Evolutionary conservation across 2,888 invertebrate genomes (phyloP).

Genomic region (Erebia epiphron): DNA sequence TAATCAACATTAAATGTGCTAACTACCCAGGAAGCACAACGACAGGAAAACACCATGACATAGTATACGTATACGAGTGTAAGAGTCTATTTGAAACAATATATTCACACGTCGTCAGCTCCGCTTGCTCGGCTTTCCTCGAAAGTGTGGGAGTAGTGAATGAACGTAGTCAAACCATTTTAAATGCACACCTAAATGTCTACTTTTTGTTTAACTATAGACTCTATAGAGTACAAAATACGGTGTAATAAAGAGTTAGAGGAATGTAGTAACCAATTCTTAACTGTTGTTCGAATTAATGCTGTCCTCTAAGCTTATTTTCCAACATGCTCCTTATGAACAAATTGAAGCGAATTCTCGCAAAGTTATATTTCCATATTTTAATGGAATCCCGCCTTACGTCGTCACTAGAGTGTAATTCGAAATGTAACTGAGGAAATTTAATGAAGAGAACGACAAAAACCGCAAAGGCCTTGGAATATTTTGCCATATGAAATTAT

Average conservation of each 20-base stretch:
- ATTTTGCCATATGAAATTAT: background rate
- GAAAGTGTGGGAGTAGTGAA: constrained; percentile 17
- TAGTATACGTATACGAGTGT: constrained; percentile 15
- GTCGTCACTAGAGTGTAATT: constrained; percentile 6
- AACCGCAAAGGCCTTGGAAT: constrained; percentile 15
- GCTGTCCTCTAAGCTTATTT: constrained; percentile 27
- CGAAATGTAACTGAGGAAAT: constrained; percentile 13
- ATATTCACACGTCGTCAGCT: constrained; percentile 28
- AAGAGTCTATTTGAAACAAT: constrained; percentile 29
- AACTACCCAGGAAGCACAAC: background rate
- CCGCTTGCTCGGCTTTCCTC: constrained; percentile 26
- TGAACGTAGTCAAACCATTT: constrained; percentile 15
- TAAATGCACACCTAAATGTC: background rate
- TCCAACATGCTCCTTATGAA: constrained; percentile 23
- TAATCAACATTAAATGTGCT: background rate
- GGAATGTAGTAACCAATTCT: background rate
- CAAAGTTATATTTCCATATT: constrained; percentile 23
- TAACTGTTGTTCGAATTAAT: constrained; percentile 23
- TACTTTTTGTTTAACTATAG: background rate
- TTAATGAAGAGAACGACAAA: background rate
- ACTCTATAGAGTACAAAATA: background rate
- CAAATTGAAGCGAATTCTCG: constrained; percentile 20
- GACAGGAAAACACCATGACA: background rate
- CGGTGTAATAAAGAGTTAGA: background rate
- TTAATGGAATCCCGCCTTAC: constrained; percentile 16